Evolutionary conservation across 2,888 invertebrate genomes (phyloP).

Genomic region (Tiphia femorata): DNA sequence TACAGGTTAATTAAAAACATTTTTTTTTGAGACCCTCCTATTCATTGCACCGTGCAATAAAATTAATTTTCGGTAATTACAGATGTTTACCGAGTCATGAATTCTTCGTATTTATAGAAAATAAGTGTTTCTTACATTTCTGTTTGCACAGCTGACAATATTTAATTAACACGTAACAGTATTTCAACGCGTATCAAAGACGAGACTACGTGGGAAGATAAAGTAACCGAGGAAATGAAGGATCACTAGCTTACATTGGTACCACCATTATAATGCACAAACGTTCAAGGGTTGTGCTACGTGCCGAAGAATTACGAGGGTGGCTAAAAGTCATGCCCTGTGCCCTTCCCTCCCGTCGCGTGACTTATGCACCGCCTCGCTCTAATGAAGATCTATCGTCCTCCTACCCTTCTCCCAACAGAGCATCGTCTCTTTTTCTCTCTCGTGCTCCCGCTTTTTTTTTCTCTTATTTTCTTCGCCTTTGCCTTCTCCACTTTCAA

Average conservation of each 20-base stretch:
- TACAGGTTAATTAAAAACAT: not conserved
- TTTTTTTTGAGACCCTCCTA: too few relatives aligned
- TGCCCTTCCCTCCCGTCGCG: constrained; percentile 54
- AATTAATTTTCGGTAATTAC: too few relatives aligned
- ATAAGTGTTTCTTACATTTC: too few relatives aligned
- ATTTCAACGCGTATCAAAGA: too few relatives aligned
- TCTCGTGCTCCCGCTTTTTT: constrained; percentile 4
- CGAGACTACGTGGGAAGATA: too few relatives aligned
- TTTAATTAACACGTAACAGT: too few relatives aligned
- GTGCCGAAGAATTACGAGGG: constrained; percentile 59
- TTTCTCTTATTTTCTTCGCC: constrained; percentile 8
- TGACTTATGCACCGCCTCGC: constrained; percentile 56
- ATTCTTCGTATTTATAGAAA: too few relatives aligned
- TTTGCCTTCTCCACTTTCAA: not conserved
- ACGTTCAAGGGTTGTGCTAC: constrained; percentile 41
- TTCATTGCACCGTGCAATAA: too few relatives aligned
- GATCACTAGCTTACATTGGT: constrained; percentile 55
- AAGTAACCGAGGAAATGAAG: constrained; percentile 33
- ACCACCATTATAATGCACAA: constrained; percentile 33
- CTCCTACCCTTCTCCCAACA: too few relatives aligned
- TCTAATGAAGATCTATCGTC: constrained; percentile 61
- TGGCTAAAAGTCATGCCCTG: constrained; percentile 59
- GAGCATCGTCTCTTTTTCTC: constrained; percentile 31
- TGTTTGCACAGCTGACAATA: too few relatives aligned
- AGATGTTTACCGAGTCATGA: too few relatives aligned